Evolutionary conservation across 2,888 invertebrate genomes (phyloP).

Genomic region (Idaea aversata): DNA sequence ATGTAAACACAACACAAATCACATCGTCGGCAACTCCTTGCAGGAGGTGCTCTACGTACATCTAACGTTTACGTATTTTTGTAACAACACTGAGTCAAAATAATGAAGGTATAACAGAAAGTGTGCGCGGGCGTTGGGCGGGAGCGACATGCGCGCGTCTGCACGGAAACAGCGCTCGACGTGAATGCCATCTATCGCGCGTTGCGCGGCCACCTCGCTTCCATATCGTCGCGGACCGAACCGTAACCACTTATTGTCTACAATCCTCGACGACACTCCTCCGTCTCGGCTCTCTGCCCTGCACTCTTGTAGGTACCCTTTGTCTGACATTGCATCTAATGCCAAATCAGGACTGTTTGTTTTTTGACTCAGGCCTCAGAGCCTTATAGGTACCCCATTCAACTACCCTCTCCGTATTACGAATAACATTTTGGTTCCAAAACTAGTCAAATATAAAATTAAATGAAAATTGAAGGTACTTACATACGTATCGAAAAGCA

Average conservation of each 20-base stretch:
- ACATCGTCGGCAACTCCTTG: slow-evolving; percentile 71
- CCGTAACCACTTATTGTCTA: slow-evolving; percentile 15
- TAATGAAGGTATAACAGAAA: slow-evolving; percentile 12
- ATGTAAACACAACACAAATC: slow-evolving; percentile 72
- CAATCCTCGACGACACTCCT: slow-evolving; percentile 15
- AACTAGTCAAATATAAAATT: not conserved
- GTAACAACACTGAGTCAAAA: slow-evolving; percentile 20
- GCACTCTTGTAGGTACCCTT: slow-evolving; percentile 21
- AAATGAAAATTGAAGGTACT: no score
- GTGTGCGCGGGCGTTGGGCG: slow-evolving; percentile 11
- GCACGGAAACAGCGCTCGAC: slow-evolving; percentile 55
- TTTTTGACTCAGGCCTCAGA: slow-evolving; percentile 11
- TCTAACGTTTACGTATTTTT: slow-evolving; percentile 9
- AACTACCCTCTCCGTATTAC: not conserved
- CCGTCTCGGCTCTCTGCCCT: slow-evolving; percentile 15
- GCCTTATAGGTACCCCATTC: not conserved
- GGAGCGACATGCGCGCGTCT: slow-evolving; percentile 47
- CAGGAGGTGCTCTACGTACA: slow-evolving; percentile 49
- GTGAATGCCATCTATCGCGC: slow-evolving; percentile 62
- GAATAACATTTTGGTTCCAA: not conserved
- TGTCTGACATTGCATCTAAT: slow-evolving; percentile 20
- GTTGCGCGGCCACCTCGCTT: slow-evolving; percentile 28
- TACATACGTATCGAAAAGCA: no score
- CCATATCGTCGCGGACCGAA: slow-evolving; percentile 26
- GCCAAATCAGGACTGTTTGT: slow-evolving; percentile 4